Conservation (phyloP, 1,140 invertebrate genomes). For the Gryllus bimaculatus region DNA sequence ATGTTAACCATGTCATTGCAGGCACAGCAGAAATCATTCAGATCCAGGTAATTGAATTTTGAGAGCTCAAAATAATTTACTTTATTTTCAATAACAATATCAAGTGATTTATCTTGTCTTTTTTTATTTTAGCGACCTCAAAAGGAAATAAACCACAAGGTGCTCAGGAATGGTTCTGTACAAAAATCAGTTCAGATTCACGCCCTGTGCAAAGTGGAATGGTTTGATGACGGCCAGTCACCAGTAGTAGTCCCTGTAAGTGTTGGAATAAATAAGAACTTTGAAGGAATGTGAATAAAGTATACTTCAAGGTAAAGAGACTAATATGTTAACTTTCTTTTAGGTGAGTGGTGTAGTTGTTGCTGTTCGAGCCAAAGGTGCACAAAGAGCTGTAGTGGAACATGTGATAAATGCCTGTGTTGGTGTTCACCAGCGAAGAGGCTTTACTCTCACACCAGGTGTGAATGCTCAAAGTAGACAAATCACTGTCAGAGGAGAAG, state of each 20-base stretch:
- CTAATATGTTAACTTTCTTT: conserved; percentile 6
- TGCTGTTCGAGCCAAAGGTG: conserved; percentile 37
- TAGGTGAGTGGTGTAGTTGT: conserved; percentile 44
- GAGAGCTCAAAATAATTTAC: not conserved
- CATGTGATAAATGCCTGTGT: conserved; percentile 48
- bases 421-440: conserved; percentile 43
- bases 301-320: not conserved
- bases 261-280: conserved; percentile 9
- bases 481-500: conserved; percentile 46
- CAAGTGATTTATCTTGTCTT: not conserved
- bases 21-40: conserved; percentile 51
- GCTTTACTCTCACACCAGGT: conserved; percentile 50
- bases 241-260: conserved; percentile 43
- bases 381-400: conserved; percentile 37
- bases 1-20: conserved; percentile 49
- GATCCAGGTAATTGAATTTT: conserved; percentile 41
- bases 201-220: conserved; percentile 54
- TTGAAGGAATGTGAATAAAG: not conserved
- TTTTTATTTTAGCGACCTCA: conserved; percentile 38
- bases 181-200: conserved; percentile 53
- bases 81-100: not conserved
- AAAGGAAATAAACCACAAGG: conserved; percentile 36
- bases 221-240: conserved; percentile 49
- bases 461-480: conserved; percentile 47
- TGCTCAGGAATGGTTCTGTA: conserved; percentile 36